These are phyloP conservation scores for Drosophila simulans DNA, from an alignment of 1,140 invertebrate species.

Conservation along the genomic window DNA sequence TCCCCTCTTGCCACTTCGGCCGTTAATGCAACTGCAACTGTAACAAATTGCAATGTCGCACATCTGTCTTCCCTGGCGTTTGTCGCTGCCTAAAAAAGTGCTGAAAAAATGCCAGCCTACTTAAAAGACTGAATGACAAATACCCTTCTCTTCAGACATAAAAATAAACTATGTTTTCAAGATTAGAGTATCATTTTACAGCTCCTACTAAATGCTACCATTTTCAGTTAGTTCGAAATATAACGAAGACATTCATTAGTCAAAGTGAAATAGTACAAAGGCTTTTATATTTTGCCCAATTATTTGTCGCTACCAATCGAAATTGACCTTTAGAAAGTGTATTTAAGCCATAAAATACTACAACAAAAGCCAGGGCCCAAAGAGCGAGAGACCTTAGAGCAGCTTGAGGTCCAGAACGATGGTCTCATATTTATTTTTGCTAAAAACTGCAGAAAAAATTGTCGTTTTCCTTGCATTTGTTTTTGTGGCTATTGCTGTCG, in stretches of 20 bases:
- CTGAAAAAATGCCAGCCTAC: constrained; percentile 14
- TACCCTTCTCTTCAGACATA: not conserved
- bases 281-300: not conserved
- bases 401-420: constrained; percentile 31
- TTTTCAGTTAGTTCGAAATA: no score
- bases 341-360: constrained; percentile 21
- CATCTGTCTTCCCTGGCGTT: constrained; percentile 77
- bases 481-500: constrained; percentile 38
- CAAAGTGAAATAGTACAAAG: no score
- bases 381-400: constrained; percentile 8
- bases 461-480: constrained; percentile 52
- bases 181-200: no score
- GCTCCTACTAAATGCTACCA: no score
- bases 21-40: constrained; percentile 81
- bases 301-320: not conserved
- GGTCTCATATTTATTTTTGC: constrained; percentile 73
- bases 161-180: not conserved
- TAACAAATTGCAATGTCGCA: constrained; percentile 82
- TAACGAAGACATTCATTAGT: no score
- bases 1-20: constrained; percentile 27
- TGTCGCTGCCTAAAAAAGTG: constrained; percentile 51
- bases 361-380: constrained; percentile 7
- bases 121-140: not conserved
- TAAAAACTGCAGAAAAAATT: constrained; percentile 58
- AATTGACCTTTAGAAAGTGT: not conserved